These are phyloP conservation scores for Tupaia tana DNA, from an alignment of 2,113 vertebrate species.

Conservation along the genomic window DNA sequence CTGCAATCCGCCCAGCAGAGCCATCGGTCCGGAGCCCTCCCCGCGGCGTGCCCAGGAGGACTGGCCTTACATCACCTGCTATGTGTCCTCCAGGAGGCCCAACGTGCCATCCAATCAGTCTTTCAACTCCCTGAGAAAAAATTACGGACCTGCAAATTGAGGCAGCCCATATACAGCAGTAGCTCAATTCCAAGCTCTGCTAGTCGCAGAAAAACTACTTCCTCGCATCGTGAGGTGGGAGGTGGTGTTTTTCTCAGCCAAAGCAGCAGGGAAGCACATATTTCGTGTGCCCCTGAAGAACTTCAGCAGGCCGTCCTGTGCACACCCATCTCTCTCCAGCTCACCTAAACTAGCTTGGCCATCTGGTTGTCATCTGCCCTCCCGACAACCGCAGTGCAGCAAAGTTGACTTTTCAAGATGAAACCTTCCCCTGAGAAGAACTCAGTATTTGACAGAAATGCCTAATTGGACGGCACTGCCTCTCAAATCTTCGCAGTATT, in stretches of 20 bases:
- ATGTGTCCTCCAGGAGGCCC: conserved; percentile 36
- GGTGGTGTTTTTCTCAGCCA: not conserved
- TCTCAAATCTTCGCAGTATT: not conserved
- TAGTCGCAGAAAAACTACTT: conserved; percentile 56
- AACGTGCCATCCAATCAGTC: conserved; percentile 41
- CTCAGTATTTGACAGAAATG: not conserved
- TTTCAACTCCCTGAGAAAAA: conserved; percentile 66
- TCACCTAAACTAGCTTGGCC: not conserved
- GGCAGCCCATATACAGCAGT: not conserved
- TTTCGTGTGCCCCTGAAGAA: conserved; percentile 10
- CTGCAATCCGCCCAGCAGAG: not conserved
- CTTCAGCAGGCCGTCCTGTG: not conserved
- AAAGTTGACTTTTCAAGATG: not conserved
- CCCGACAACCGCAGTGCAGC: not conserved
- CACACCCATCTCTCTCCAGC: not conserved
- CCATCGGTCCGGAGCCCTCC: conserved; percentile 15
- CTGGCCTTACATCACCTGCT: conserved; percentile 51
- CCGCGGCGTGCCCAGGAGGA: not conserved
- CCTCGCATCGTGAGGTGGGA: not conserved
- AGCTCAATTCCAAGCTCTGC: conserved; percentile 52
- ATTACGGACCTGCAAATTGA: conserved; percentile 66
- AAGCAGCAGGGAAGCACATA: not conserved
- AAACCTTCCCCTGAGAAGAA: not conserved
- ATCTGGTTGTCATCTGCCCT: not conserved
- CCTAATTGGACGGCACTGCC: not conserved